Evolutionary conservation across 2,113 vertebrate species (phyloP), one percentile per base, ranked within the genome.

Genomic region (Phoenicopterus ruber): DNA sequence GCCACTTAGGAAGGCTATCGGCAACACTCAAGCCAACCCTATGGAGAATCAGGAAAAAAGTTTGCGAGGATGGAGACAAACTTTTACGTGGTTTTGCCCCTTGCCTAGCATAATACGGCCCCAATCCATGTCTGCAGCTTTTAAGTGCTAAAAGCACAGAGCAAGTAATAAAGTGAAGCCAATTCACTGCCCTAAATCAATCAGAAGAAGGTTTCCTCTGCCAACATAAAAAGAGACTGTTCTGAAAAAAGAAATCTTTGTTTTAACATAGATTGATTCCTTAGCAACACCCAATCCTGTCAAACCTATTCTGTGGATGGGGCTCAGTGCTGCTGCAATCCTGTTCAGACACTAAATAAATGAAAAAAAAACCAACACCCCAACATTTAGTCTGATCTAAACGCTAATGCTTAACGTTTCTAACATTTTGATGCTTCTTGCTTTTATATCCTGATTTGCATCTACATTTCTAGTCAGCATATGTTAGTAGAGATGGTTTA

Each of bases 151-250:
- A 94, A 86, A 47, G 52, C 52, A 63, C 8, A 19, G 50, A 38
- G 24, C 28, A 86, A 82, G 40, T 29, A 83, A 94, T 71, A 77
- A 96, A 91, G 20, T 24, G 31, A 86, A 92, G 69, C 52, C 26
- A 96, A 76, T 86, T 92, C 72, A 61, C 28, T 42, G 32, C n/a
- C 44, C 77, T 87, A 78, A 86, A 84, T 95, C 82, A 88, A 81
- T 65, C 91, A 89, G 62, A 82, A 54, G 40, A 44, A 77, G 63
- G 67, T 85, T 84, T 88, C 84, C 61, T 76, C 83, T 72, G 50
- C 44, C 81, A 94, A 66, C 31, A 62, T n/a, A 57, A 86, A 92
- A 87, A 82, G 80, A 32, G 44, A 70, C 59, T 62, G 54, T 49
- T 89, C 73, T 46, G 54, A 92, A 81, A 72, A 42, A 92, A 90